A percentile compares a stretch with the other conserved stretches of the same genome.
phyloP scores from a whole-genome alignment of 2,888 invertebrate species.

The Luffia ferchaultella region DNA sequence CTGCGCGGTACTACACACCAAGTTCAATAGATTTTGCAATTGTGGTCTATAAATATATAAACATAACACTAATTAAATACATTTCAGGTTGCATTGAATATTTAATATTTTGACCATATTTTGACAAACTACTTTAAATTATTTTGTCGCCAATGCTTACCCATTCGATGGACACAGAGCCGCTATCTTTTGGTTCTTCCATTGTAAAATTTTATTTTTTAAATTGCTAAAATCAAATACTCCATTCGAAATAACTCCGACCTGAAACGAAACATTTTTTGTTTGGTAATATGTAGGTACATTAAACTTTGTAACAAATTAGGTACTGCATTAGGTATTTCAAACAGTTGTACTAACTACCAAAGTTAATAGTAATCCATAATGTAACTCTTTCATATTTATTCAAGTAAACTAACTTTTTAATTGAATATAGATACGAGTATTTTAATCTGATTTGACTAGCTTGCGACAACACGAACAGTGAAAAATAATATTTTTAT shows the following conservation, averaged over 20 bases:
- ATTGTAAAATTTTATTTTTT: constrained; percentile 55
- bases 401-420: not conserved
- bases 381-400: constrained; percentile 27
- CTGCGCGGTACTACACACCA: constrained; percentile 73
- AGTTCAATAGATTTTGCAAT: constrained; percentile 63
- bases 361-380: constrained; percentile 29
- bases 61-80: constrained; percentile 4
- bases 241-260: constrained; percentile 38
- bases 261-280: constrained; percentile 23
- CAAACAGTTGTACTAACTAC: constrained; percentile 30
- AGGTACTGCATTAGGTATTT: not conserved
- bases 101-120: not conserved
- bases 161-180: constrained; percentile 50
- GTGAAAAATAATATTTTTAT: not conserved
- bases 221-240: constrained; percentile 52
- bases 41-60: constrained; percentile 34
- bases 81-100: not conserved
- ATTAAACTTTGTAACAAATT: not conserved
- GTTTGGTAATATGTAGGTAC: not conserved
- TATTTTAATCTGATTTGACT: too few relatives aligned
- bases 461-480: not conserved
- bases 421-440: not conserved
- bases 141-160: too few relatives aligned
- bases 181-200: constrained; percentile 54
- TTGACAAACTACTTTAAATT: too few relatives aligned